These are phyloP conservation scores for Gallinago media DNA, from an alignment of 2,113 vertebrate species.

Conservation along the genomic window DNA sequence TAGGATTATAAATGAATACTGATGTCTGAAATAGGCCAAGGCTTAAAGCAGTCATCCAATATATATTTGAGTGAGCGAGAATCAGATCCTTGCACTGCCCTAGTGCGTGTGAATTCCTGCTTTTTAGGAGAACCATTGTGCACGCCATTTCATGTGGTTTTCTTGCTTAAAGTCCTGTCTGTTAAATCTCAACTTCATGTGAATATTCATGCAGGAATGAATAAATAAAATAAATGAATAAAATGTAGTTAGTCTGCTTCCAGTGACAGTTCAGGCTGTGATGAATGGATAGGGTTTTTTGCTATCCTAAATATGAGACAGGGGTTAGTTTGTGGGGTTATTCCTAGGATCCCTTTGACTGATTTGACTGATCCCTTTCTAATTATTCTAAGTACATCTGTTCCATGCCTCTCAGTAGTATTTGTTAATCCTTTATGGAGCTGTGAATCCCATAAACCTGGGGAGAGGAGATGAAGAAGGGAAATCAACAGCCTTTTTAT, in stretches of 20 bases:
- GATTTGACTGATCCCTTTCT: background rate
- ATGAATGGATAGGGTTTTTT: background rate
- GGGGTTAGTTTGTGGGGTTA: background rate
- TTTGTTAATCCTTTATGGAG: background rate
- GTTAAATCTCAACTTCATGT: background rate
- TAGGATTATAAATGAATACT: background rate
- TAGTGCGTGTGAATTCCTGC: background rate
- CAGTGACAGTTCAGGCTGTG: background rate
- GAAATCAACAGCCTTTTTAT: background rate
- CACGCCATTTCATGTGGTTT: rapidly evolving
- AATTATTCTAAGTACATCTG: background rate
- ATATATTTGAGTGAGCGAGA: background rate
- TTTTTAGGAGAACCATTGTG: background rate
- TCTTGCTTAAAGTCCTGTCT: background rate
- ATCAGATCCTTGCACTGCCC: background rate
- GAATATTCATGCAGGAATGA: background rate
- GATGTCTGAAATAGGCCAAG: background rate
- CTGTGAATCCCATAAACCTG: background rate
- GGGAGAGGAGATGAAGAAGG: background rate
- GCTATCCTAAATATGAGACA: background rate
- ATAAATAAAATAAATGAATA: background rate
- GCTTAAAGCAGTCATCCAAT: background rate
- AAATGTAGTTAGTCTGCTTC: background rate
- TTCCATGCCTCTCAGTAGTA: background rate
- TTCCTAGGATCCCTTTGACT: background rate